Percentiles rank a stretch among this genome's conserved stretches.
These are phyloP conservation scores for Carcharodon carcharias DNA, from an alignment of 2,797 vertebrate genomes.

Conservation along the genomic window DNA sequence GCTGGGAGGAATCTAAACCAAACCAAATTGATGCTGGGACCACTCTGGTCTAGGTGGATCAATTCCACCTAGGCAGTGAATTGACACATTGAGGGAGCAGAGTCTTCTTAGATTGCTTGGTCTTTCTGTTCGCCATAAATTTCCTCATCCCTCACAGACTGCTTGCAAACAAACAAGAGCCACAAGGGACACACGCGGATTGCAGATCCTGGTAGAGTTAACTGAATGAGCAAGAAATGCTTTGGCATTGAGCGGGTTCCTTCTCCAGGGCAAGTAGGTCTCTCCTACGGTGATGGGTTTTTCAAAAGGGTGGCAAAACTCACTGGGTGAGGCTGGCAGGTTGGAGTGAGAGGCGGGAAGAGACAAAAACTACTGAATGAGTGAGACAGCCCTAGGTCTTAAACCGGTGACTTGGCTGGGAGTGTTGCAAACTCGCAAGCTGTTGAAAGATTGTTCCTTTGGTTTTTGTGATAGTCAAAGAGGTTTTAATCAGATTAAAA, in stretches of 20 bases:
- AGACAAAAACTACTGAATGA: background rate
- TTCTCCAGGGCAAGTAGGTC: background rate
- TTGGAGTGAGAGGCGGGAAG: background rate
- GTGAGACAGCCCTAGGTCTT: background rate
- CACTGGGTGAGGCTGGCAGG: background rate
- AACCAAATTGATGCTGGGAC: background rate
- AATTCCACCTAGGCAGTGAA: background rate
- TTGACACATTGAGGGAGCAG: background rate
- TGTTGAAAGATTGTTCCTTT: background rate
- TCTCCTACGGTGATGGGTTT: background rate
- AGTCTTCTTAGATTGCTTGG: background rate
- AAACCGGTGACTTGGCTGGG: background rate
- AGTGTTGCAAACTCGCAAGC: background rate
- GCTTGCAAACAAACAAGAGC: background rate
- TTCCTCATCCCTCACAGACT: too few species aligned
- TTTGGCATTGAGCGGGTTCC: background rate
- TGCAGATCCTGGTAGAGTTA: background rate
- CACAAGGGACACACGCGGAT: background rate
- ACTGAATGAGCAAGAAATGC: background rate
- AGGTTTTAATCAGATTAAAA: conserved; percentile 2
- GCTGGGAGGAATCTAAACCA: background rate
- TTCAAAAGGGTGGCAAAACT: background rate
- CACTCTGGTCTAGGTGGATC: background rate
- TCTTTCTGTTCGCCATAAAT: background rate
- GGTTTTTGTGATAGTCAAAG: background rate